Base-by-base conservation (phyloP, 2,888 invertebrate genomes). In the Melieria crassipennis region DNA sequence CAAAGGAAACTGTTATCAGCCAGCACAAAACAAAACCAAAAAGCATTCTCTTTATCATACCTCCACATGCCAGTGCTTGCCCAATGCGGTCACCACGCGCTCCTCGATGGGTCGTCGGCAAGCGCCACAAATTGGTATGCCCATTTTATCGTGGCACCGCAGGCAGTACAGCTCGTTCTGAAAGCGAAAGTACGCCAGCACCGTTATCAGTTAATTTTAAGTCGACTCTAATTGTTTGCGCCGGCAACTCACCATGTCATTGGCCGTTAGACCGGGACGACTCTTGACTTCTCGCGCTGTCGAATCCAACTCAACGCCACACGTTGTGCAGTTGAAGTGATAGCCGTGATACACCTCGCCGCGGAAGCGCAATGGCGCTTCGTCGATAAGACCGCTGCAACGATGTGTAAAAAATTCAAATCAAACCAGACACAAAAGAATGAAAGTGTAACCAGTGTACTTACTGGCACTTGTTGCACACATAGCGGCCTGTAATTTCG, bases 121-220 rank as follows among this genome's bases (percentile, higher is more conserved):
- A 66, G 99, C 99, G 47, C 99, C 99, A 87, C 99, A 99, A 79
- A 99, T 99, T n/a, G 99, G 99, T 76, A 99, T 98, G 46, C 99
- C 99, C 98, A 99, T 99, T 89, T 99, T 98, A 87, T 99, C 99
- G 84, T 99, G 98, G 85, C 99, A 99, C 69, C 99, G 92, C 77
- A 99, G 90, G 85, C 99, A 99, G 87, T 98, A 99, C 69, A 99
- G 88, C 82, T 99, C 98, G 84, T 96, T 96, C 94, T 93, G 46
- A 16, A 67, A 57, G 66, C 30, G 30, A 30, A 30, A 30, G 30
- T 30, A 2, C 30, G 30, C 30, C 30, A 30, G 30, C 30, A 10
- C 7, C 30, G 13, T n/a, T 9, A 30, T 16, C 16, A 9, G 42
- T 57, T 4, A 30, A 57, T 4, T 57, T 42, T 3, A 1, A 64